Conservation (phyloP, 2,113 vertebrate species). For the Galemys pyrenaicus region DNA sequence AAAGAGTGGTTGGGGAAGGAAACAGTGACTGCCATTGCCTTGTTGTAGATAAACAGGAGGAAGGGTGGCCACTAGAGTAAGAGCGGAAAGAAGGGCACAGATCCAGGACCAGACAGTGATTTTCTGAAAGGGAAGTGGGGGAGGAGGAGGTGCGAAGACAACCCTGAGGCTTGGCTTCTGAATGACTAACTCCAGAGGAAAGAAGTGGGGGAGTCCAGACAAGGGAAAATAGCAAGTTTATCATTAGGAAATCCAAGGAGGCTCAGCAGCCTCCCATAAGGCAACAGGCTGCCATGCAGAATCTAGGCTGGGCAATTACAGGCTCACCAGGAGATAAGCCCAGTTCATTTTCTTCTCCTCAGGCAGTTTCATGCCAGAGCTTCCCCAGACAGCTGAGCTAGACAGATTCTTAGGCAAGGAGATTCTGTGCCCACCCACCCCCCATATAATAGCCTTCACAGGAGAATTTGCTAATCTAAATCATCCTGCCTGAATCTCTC, state of each 20-base stretch:
- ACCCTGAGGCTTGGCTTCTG: background rate
- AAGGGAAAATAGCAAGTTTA: background rate
- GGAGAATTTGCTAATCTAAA: background rate
- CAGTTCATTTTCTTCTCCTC: background rate
- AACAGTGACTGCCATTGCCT: no score
- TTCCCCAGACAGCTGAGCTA: conserved; percentile 1
- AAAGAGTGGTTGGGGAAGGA: background rate
- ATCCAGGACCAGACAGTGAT: background rate
- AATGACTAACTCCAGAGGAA: background rate
- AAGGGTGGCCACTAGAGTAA: rapidly evolving
- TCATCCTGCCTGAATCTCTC: background rate
- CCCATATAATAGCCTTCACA: background rate
- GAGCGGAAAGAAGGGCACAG: background rate
- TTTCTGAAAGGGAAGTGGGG: background rate
- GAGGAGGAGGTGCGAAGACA: background rate
- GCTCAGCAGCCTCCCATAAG: background rate
- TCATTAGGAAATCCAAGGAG: background rate
- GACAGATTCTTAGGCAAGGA: background rate
- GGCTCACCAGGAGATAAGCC: background rate
- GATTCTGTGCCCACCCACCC: background rate
- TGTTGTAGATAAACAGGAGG: background rate
- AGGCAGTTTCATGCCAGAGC: background rate
- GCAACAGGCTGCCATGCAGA: background rate
- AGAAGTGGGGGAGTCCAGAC: background rate
- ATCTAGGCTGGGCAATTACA: background rate